These are phyloP conservation scores for Copidosoma aretas DNA, from an alignment of 2,888 invertebrate genomes.

Conservation along the genomic window DNA sequence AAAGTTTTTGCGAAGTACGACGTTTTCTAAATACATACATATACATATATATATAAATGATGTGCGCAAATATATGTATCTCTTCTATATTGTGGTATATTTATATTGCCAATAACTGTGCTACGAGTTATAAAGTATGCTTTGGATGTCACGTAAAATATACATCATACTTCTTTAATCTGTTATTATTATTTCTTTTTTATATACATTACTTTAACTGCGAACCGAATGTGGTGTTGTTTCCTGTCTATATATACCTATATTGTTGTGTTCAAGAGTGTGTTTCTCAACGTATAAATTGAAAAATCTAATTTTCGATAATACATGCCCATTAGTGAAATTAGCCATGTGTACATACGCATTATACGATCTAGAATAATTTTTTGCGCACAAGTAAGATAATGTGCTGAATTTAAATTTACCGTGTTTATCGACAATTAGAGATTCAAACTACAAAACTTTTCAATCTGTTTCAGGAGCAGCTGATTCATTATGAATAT, in stretches of 20 bases:
- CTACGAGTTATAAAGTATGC: conserved; percentile 50
- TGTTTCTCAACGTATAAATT: conserved; percentile 20
- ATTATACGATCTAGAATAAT: no score
- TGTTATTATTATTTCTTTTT: conserved; percentile 37
- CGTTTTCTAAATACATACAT: conserved; percentile 32
- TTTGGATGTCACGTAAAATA: conserved; percentile 57
- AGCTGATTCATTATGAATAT: conserved; percentile 51
- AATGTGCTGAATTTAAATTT: no score
- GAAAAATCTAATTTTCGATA: conserved; percentile 26
- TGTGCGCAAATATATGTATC: conserved; percentile 22
- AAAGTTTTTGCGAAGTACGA: not conserved
- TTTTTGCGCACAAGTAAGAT: no score
- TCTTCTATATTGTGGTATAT: conserved; percentile 44
- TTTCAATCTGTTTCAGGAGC: conserved; percentile 61
- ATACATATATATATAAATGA: conserved; percentile 23
- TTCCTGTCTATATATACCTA: conserved; percentile 40
- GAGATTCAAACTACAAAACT: conserved; percentile 42
- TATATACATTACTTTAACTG: conserved; percentile 27
- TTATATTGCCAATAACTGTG: conserved; percentile 44
- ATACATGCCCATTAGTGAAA: not conserved
- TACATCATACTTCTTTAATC: conserved; percentile 34
- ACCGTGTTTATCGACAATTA: not conserved
- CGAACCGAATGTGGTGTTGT: conserved; percentile 42
- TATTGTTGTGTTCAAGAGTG: conserved; percentile 27
- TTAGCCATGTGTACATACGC: no score